These are phyloP conservation scores for Neodiprion fabricii DNA, from an alignment of 1,140 invertebrate genomes.

Conservation along the genomic window DNA sequence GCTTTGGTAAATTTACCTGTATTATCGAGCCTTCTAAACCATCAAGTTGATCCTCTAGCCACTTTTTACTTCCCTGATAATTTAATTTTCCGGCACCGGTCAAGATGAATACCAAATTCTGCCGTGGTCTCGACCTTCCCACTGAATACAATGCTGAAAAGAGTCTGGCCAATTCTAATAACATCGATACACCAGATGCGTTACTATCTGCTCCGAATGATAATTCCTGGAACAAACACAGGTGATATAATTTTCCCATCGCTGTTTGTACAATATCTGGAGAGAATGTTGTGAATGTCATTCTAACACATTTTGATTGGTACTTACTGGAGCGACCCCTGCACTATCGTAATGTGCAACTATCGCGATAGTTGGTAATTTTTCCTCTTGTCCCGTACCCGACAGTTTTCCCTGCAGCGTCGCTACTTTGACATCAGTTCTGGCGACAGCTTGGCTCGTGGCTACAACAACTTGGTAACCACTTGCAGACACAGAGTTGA, in stretches of 20 bases:
- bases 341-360: constrained; percentile 94
- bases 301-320: constrained; percentile 1
- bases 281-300: not conserved
- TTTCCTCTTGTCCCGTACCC: constrained; percentile 79
- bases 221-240: constrained; percentile 69
- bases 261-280: not conserved
- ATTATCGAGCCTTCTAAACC: constrained; percentile 72
- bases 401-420: constrained; percentile 87
- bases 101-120: constrained; percentile 90
- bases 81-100: constrained; percentile 94
- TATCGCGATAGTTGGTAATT: constrained; percentile 85
- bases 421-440: constrained; percentile 81
- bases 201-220: constrained; percentile 91
- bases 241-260: not conserved
- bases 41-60: constrained; percentile 93
- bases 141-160: constrained; percentile 92
- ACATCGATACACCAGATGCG: constrained; percentile 87
- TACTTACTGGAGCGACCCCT: constrained; percentile 85
- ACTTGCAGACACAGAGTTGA: constrained; percentile 89
- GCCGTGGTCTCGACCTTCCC: constrained; percentile 79
- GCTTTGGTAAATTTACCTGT: constrained; percentile 67
- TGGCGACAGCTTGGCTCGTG: constrained; percentile 72
- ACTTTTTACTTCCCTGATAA: constrained; percentile 95
- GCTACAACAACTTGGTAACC: constrained; percentile 87
- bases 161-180: constrained; percentile 88